These are phyloP conservation scores for Caenorhabditis uteleia DNA, from an alignment of 2,888 invertebrate genomes.

Conservation along the genomic window DNA sequence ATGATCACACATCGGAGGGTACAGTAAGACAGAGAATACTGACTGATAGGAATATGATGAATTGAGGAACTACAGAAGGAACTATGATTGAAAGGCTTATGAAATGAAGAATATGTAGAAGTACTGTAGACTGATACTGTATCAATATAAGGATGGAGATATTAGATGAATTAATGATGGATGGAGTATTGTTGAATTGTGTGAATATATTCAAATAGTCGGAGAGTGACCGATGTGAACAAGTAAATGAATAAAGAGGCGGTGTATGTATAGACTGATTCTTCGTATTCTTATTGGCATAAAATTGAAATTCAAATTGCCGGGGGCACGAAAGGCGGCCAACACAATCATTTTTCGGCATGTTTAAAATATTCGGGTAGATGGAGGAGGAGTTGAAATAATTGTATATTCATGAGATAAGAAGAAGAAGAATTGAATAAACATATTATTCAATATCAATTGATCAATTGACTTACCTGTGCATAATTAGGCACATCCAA, in stretches of 20 bases:
- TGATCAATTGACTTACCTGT: constrained; percentile 16
- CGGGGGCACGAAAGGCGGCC: not conserved
- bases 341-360: constrained; percentile 11
- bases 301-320: constrained; percentile 43
- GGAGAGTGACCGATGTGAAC: too few relatives aligned
- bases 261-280: constrained; percentile 6
- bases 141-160: constrained; percentile 4
- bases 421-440: not conserved
- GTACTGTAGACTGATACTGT: not conserved
- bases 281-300: constrained; percentile 27
- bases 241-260: constrained; percentile 1
- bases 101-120: too few relatives aligned
- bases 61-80: too few relatives aligned
- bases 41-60: too few relatives aligned
- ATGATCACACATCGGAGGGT: too few relatives aligned
- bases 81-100: too few relatives aligned
- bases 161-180: not conserved
- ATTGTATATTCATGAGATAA: constrained; percentile 12
- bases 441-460: not conserved
- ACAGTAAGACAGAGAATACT: too few relatives aligned
- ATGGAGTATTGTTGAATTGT: constrained; percentile 5
- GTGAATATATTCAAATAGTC: too few relatives aligned
- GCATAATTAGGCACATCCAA: constrained; percentile 42
- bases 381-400: too few relatives aligned
- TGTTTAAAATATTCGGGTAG: too few relatives aligned